These are phyloP conservation scores for Reticulitermes speratus DNA, from an alignment of 1,140 invertebrate species.

Conservation along the genomic window DNA sequence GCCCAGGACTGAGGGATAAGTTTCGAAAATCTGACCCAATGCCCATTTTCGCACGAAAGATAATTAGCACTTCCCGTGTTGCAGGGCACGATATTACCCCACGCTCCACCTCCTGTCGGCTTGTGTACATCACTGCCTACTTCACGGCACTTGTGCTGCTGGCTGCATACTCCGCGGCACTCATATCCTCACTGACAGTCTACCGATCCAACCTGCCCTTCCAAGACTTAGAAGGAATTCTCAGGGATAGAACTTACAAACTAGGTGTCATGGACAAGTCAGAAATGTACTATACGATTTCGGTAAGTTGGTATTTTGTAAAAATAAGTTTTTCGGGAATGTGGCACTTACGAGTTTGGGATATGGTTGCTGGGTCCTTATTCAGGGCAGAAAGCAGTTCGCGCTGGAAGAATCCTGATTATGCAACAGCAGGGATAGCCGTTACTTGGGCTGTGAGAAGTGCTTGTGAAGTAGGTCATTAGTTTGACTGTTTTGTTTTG, in stretches of 20 bases:
- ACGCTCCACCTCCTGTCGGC: background rate
- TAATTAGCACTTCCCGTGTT: too few species aligned
- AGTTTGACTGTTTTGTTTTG: too few species aligned
- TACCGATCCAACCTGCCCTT: background rate
- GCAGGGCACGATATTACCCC: background rate
- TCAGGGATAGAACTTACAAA: background rate
- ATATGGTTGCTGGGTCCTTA: too few species aligned
- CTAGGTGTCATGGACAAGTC: background rate
- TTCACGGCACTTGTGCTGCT: background rate
- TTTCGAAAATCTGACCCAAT: background rate
- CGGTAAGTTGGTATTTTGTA: background rate
- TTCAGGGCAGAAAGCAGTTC: too few species aligned
- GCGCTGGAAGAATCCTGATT: too few species aligned
- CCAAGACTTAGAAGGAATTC: background rate
- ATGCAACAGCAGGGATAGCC: too few species aligned
- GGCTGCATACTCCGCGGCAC: conserved; percentile 9
- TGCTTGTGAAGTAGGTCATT: too few species aligned
- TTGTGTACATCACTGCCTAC: background rate
- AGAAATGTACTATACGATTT: background rate
- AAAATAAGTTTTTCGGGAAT: too few species aligned
- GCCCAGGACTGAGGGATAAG: background rate
- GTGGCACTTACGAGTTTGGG: too few species aligned
- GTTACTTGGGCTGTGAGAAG: too few species aligned
- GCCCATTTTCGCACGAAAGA: background rate
- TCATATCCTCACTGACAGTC: conserved; percentile 15